Evolutionary conservation across 2,888 invertebrate genomes (phyloP).

Genomic region (Kuschelorhynchus macadamiae): DNA sequence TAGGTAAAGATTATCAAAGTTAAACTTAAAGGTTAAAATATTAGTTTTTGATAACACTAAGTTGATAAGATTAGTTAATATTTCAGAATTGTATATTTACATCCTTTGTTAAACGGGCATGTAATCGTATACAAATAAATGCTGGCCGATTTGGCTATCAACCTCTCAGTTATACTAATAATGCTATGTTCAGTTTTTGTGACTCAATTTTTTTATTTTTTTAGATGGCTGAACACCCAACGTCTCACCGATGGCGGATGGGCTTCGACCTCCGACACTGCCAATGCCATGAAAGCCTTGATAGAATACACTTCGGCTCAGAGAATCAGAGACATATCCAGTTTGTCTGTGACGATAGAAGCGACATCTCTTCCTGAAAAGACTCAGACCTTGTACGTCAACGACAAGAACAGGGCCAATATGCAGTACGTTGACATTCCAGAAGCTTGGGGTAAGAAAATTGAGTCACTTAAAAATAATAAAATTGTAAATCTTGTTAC

Average conservation of each 20-base stretch:
- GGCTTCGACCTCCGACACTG: constrained; percentile 79
- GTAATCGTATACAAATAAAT: too few relatives aligned
- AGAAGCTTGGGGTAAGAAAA: constrained; percentile 84
- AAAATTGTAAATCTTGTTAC: background rate
- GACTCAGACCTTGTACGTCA: constrained; percentile 76
- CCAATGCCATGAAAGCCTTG: constrained; percentile 88
- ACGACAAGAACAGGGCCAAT: constrained; percentile 82
- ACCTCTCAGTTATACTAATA: too few relatives aligned
- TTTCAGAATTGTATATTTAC: too few relatives aligned
- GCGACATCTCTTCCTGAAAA: constrained; percentile 84
- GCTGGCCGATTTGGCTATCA: too few relatives aligned
- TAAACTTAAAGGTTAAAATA: too few relatives aligned
- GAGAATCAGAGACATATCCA: constrained; percentile 86
- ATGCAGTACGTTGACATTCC: constrained; percentile 89
- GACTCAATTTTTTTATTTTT: background rate
- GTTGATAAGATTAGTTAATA: too few relatives aligned
- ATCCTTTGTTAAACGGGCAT: too few relatives aligned
- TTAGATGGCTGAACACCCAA: constrained; percentile 90
- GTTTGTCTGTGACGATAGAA: constrained; percentile 82
- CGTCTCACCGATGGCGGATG: constrained; percentile 85
- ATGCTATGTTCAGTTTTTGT: too few relatives aligned
- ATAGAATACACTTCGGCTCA: constrained; percentile 91
- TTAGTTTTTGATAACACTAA: too few relatives aligned
- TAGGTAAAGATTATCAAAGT: too few relatives aligned
- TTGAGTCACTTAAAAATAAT: background rate